Conservation (phyloP, 1,140 invertebrate genomes). For the Drosophila prosaltans region DNA sequence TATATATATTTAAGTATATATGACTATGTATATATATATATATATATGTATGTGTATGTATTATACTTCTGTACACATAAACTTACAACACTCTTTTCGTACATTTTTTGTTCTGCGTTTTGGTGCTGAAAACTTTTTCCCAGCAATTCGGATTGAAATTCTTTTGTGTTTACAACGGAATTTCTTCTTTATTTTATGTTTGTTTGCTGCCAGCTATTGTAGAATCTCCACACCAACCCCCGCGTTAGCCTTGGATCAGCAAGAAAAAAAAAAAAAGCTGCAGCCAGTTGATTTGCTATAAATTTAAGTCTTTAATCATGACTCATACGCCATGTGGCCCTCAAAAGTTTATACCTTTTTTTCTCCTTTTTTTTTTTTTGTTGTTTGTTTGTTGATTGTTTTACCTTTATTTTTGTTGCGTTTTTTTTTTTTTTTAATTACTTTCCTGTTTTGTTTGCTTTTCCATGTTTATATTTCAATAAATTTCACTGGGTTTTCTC, state of each 20-base stretch:
- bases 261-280: slow-evolving; percentile 3
- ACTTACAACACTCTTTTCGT: slow-evolving; percentile 30
- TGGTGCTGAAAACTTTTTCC: slow-evolving; percentile 58
- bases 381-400: background rate
- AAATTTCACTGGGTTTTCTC: slow-evolving; percentile 50
- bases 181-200: slow-evolving; percentile 55
- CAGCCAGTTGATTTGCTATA: slow-evolving; percentile 39
- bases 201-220: slow-evolving; percentile 50
- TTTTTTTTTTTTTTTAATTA: slow-evolving; percentile 56
- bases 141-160: slow-evolving; percentile 76
- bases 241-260: too few species aligned
- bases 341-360: slow-evolving; percentile 21
- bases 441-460: slow-evolving; percentile 56
- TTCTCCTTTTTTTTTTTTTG: slow-evolving; percentile 25
- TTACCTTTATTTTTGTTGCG: slow-evolving; percentile 11
- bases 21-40: background rate
- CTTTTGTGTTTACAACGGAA: slow-evolving; percentile 76
- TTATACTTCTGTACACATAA: slow-evolving; percentile 14
- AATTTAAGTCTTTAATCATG: slow-evolving; percentile 26
- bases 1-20: background rate
- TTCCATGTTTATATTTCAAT: slow-evolving; percentile 78
- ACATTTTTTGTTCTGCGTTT: slow-evolving; percentile 34
- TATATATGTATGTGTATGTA: background rate
- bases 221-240: slow-evolving; percentile 17
- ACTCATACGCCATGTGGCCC: slow-evolving; percentile 51